Evolutionary conservation across 2,113 vertebrate species (phyloP).

Genomic region (Steatornis caripensis): DNA sequence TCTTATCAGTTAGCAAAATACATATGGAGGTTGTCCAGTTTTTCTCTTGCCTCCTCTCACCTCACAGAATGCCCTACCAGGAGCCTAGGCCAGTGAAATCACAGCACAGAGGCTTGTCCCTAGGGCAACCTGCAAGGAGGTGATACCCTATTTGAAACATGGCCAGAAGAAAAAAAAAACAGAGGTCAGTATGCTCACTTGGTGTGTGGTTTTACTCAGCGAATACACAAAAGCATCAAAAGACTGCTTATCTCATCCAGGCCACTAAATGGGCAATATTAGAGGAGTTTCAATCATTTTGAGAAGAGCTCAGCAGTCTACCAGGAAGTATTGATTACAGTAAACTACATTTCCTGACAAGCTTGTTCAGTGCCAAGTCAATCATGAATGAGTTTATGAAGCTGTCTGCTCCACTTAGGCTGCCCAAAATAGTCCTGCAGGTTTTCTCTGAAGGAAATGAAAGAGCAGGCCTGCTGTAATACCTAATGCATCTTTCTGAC

Average conservation of each 20-base stretch:
- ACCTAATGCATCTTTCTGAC: not conserved
- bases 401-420: not conserved
- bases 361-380: not conserved
- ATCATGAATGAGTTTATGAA: constrained; percentile 19
- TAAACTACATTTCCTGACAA: not conserved
- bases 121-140: not conserved
- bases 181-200: not conserved
- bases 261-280: not conserved
- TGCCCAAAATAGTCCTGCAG: not conserved
- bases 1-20: not conserved
- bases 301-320: not conserved
- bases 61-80: not conserved
- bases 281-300: not conserved
- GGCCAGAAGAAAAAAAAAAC: rapidly evolving
- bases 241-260: not conserved
- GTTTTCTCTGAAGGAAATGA: not conserved
- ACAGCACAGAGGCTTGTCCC: rapidly evolving
- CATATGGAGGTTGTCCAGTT: not conserved
- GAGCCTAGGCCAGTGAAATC: not conserved
- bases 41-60: not conserved
- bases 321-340: not conserved
- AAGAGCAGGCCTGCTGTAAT: not conserved
- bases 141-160: not conserved
- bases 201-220: not conserved
- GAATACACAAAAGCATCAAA: not conserved